These are phyloP conservation scores for Sebastes steindachneri DNA, from an alignment of 2,797 vertebrate species.

Conservation along the genomic window DNA sequence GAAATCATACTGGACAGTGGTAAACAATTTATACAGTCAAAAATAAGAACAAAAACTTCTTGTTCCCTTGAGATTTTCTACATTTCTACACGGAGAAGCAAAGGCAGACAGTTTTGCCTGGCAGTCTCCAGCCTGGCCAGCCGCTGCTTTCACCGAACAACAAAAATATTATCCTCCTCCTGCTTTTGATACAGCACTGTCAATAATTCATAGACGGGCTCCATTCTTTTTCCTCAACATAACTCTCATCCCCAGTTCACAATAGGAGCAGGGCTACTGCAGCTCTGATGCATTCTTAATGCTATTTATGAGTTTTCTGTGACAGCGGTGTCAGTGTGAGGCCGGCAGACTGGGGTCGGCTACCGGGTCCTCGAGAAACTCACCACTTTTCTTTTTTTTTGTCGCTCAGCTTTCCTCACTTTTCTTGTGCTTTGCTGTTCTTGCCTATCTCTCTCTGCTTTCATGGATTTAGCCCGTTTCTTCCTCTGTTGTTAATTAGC, in stretches of 20 bases:
- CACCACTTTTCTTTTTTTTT: neutral
- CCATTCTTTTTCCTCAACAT: constrained; percentile 51
- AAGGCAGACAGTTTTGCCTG: constrained; percentile 8
- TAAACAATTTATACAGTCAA: neutral
- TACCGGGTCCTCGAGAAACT: constrained; percentile 11
- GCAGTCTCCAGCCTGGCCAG: constrained; percentile 19
- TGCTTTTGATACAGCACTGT: constrained; percentile 59
- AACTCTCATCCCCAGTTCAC: constrained; percentile 50
- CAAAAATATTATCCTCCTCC: constrained; percentile 61
- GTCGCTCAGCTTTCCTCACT: neutral
- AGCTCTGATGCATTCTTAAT: constrained; percentile 78
- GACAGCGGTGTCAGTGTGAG: constrained; percentile 49
- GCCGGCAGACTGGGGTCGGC: constrained; percentile 8
- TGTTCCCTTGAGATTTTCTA: neutral
- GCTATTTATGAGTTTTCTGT: constrained; percentile 71
- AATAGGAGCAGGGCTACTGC: constrained; percentile 48
- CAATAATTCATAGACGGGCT: constrained; percentile 65
- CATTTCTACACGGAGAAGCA: constrained; percentile 4
- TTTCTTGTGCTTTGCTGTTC: constrained; percentile 8
- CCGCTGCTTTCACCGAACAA: constrained; percentile 43
- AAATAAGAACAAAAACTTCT: neutral
- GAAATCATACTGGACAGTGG: neutral
- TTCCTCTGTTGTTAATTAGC: constrained; percentile 11
- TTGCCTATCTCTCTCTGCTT: constrained; percentile 67
- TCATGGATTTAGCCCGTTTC: neutral